phyloP scores from a whole-genome alignment of 2,113 vertebrate genomes.

The Engraulis encrasicolus region DNA sequence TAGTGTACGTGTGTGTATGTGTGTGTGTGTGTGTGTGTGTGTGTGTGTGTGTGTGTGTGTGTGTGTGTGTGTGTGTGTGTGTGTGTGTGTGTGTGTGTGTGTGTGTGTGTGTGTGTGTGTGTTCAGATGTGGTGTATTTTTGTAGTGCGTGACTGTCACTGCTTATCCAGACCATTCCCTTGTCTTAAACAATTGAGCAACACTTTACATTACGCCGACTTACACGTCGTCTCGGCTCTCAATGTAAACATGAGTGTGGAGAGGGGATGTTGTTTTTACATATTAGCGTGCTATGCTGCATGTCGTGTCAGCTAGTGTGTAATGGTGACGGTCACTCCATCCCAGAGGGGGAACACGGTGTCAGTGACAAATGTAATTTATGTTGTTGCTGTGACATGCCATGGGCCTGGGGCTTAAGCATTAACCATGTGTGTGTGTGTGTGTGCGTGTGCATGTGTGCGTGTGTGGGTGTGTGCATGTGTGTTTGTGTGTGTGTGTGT shows the following conservation, averaged over 20 bases:
- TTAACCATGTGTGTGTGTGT: too few relatives aligned
- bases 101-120: too few relatives aligned
- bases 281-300: not conserved
- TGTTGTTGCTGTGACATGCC: constrained; percentile 9
- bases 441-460: too few relatives aligned
- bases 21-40: too few relatives aligned
- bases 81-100: too few relatives aligned
- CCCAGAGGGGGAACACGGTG: not conserved
- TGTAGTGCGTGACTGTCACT: constrained; percentile 9
- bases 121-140: constrained; percentile 8
- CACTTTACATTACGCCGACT: not conserved
- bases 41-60: too few relatives aligned
- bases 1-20: too few relatives aligned
- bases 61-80: too few relatives aligned
- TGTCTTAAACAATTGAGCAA: constrained; percentile 20
- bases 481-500: too few relatives aligned
- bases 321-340: not conserved
- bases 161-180: not conserved
- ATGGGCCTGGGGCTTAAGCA: not conserved
- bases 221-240: not conserved
- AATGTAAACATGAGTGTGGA: constrained; percentile 11
- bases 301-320: not conserved
- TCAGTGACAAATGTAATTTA: constrained; percentile 18
- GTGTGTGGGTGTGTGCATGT: too few relatives aligned
- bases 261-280: constrained; percentile 18